These are phyloP conservation scores for Percina caprodes DNA, from an alignment of 2,113 vertebrate species.

Conservation along the genomic window DNA sequence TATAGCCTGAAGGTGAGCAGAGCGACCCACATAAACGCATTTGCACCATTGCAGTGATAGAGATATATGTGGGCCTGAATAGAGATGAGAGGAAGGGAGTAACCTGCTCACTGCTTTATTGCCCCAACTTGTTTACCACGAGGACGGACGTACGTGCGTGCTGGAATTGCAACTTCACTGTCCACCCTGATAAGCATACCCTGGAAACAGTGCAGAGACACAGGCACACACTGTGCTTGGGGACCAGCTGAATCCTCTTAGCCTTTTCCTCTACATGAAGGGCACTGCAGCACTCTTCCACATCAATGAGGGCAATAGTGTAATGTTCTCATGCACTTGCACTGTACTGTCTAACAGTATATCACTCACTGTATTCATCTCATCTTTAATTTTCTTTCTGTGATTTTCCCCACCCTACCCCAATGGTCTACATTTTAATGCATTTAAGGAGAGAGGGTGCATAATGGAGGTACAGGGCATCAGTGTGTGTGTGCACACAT, in stretches of 20 bases:
- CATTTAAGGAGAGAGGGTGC: neutral
- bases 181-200: constrained; percentile 68
- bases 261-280: constrained; percentile 73
- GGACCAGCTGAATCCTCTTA: constrained; percentile 70
- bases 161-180: constrained; percentile 57
- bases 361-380: constrained; percentile 13
- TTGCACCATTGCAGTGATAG: constrained; percentile 32
- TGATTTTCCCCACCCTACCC: neutral
- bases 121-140: constrained; percentile 58
- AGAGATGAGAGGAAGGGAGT: constrained; percentile 62
- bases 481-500: neutral
- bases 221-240: constrained; percentile 51
- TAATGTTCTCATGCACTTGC: constrained; percentile 47
- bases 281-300: constrained; percentile 76
- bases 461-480: neutral
- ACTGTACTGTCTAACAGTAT: constrained; percentile 34
- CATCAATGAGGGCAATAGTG: constrained; percentile 61
- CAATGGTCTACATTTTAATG: neutral
- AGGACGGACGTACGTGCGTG: too few species aligned
- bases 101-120: constrained; percentile 67
- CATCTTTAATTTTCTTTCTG: neutral
- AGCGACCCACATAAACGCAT: constrained; percentile 60
- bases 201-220: constrained; percentile 55
- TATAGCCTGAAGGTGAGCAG: constrained; percentile 61
- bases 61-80: constrained; percentile 64